A percentile compares a stretch with the other conserved stretches of the same genome.
These are phyloP conservation scores for Acinonyx jubatus DNA, from an alignment of 2,113 vertebrate genomes.

Conservation along the genomic window DNA sequence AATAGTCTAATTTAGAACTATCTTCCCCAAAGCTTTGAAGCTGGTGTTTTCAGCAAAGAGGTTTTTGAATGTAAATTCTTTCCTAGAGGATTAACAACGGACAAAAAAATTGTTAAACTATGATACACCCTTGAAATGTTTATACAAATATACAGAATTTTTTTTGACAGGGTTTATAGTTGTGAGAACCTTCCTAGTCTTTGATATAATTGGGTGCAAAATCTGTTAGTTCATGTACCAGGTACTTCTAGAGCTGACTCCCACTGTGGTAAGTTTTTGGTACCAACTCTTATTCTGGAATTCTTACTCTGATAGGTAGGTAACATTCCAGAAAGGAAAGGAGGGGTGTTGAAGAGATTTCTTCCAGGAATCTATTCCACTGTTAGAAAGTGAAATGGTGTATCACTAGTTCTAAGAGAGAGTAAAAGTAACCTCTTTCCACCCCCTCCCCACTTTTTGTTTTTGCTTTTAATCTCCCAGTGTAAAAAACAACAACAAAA, in stretches of 20 bases:
- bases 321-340: slow-evolving; percentile 43
- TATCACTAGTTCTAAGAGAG: neutral
- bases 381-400: neutral
- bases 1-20: neutral
- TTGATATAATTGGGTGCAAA: neutral
- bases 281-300: slow-evolving; percentile 49
- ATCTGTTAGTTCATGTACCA: slow-evolving; percentile 40
- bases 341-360: neutral
- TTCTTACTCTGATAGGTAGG: neutral
- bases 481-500: neutral
- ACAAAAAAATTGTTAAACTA: neutral
- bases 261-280: neutral
- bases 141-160: neutral
- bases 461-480: neutral
- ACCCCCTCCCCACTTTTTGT: neutral
- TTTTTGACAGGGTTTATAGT: slow-evolving; percentile 18
- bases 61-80: neutral
- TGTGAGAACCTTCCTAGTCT: neutral
- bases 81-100: neutral
- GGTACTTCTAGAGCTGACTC: neutral
- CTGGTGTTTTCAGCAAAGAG: slow-evolving; percentile 39
- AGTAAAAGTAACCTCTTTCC: neutral
- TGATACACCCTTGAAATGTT: neutral
- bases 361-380: neutral
- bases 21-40: neutral